phyloP scores from a whole-genome alignment of 2,888 invertebrate genomes.

The Caradrina clavipalpis region DNA sequence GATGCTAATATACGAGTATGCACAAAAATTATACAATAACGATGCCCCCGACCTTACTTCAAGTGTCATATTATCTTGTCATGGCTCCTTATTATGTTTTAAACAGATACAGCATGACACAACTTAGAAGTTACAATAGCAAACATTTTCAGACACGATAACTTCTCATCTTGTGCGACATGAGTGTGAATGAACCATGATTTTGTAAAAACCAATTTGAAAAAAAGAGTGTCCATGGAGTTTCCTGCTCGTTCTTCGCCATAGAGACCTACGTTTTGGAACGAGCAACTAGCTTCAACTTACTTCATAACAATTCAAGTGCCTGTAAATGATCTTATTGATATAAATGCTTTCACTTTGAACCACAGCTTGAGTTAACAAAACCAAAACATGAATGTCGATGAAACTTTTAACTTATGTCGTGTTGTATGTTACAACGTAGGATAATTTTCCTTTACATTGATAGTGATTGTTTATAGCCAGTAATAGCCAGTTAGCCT shows the following conservation, averaged over 20 bases:
- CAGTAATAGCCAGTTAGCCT: conserved; percentile 43
- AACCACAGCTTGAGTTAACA: background rate
- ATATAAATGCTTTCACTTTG: too few species aligned
- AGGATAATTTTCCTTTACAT: conserved; percentile 34
- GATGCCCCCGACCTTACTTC: conserved; percentile 20
- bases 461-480: conserved; percentile 40
- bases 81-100: conserved; percentile 24
- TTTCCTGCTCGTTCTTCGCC: too few species aligned
- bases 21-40: conserved; percentile 21
- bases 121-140: background rate
- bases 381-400: background rate
- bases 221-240: too few species aligned
- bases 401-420: background rate
- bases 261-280: too few species aligned
- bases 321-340: too few species aligned
- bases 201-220: too few species aligned
- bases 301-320: too few species aligned
- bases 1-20: background rate
- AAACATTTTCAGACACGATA: background rate
- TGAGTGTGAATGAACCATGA: background rate
- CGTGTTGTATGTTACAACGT: background rate
- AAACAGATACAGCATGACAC: background rate
- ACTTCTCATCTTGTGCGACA: background rate
- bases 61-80: conserved; percentile 41
- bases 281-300: too few species aligned